Conservation (phyloP, 2,113 vertebrate genomes). For the Ornithorhynchus anatinus region DNA sequence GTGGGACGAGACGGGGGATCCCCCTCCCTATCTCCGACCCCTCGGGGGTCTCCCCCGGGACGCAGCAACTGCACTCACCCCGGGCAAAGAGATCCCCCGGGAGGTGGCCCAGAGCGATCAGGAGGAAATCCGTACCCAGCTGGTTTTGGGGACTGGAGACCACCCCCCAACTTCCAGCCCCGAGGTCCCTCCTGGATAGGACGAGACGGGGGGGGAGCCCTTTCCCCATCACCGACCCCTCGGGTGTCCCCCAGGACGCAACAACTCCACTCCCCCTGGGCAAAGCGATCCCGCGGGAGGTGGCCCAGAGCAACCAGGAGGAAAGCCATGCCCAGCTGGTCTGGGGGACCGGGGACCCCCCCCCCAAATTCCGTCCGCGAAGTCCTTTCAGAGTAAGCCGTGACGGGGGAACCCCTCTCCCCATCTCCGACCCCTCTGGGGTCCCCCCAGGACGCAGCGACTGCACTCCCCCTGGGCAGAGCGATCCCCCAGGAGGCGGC, state of each 20-base stretch:
- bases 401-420: slow-evolving; percentile 5
- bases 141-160: too few relatives aligned
- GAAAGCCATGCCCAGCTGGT: too few relatives aligned
- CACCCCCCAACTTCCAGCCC: too few relatives aligned
- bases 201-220: slow-evolving; percentile 37
- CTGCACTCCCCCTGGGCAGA: slow-evolving; percentile 91
- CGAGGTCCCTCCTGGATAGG: slow-evolving; percentile 23
- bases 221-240: not conserved
- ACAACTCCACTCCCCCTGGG: slow-evolving; percentile 87
- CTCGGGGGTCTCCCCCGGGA: slow-evolving; percentile 23
- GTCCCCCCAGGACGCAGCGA: slow-evolving; percentile 6
- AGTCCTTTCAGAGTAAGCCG: slow-evolving; percentile 25
- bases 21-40: slow-evolving; percentile 23
- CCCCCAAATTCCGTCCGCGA: too few relatives aligned
- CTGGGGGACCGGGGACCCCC: too few relatives aligned
- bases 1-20: not conserved
- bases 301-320: too few relatives aligned
- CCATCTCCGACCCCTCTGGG: not conserved
- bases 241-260: not conserved
- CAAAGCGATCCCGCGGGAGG: slow-evolving; percentile 93
- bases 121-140: too few relatives aligned
- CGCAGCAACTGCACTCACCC: not conserved
- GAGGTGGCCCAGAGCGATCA: too few relatives aligned
- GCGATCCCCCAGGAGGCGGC: slow-evolving; percentile 92
- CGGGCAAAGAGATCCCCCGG: too few relatives aligned